Base-by-base conservation (phyloP, 2,797 vertebrate genomes). In the Pseudochromis fuscus region DNA sequence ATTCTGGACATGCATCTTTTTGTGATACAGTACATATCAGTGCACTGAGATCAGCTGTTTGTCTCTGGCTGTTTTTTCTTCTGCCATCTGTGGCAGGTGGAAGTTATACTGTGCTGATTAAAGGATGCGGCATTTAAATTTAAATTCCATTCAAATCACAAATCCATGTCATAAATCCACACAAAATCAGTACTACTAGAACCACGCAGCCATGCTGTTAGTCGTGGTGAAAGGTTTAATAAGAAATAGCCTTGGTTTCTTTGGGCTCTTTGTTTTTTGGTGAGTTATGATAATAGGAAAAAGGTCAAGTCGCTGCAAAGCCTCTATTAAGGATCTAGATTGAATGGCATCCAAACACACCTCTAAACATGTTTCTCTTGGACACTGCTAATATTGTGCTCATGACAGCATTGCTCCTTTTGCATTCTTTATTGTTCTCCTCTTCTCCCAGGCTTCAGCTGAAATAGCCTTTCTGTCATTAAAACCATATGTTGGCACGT, bases 401-500 rank as follows among this genome's bases (percentile, higher is more conserved):
- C 45, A 55, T 73, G 72, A 87, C 60, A 77, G 62, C 28, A 45
- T 61, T 46, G 45, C 57, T 78, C 35, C 57, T 57, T 57, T 67
- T 50, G 63, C 62, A 38, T 83, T 72, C 62, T 70, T 83, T 21
- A 4, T 46, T 70, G 25, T 66, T 57, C 42, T 75, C 58, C 30
- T 18, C 2, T 63, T 77, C 79, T 73, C 68, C 66, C 73, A 72
- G 48, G 50, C 53, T 75, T 80, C 46, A 79, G 67, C 80, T 78
- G 65, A 83, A 83, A 75, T 72, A 80, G 77, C 57, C 46, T 44
- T 69, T 42, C 49, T 66, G 42, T 85, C 67, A 89, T 91, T 79
- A 77, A 82, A 89, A 87, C 76, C 91, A 91, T 75, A 49, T 90
- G 90, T 82, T 80, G 64, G 58, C 64, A 70, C 46, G 11, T 37